Evolutionary conservation across 2,113 vertebrate genomes (phyloP), one percentile per base, ranked within the genome.

Genomic region (Grantiella picta): DNA sequence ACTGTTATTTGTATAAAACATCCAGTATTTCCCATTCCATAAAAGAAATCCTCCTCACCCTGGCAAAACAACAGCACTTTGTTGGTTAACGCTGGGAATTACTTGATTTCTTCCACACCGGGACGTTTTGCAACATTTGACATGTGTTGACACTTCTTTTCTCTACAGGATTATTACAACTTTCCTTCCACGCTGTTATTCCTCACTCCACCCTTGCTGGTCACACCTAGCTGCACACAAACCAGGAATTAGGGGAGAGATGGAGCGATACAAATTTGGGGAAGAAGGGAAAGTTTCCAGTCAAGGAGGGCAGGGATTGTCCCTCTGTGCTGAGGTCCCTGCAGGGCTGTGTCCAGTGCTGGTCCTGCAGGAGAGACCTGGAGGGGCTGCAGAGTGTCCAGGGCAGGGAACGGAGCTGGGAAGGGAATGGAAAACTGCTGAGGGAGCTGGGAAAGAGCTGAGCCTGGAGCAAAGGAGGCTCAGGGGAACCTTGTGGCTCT

Each of bases 101-200:
- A 72, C 90, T 82, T 49, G 63, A 75, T 90, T 94, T 63, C 85
- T 95, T 96, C 90, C 90, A 82, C 82, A 33, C 81, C 4, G 8
- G 75, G 71, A 78, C 82, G 33, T 96, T 96, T 96, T 96, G 92
- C 90, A 95, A 94, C 63, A 25, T 73, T 56, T 77, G 85, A 94
- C 92, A 65, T 59, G 94, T 93, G 88, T 94, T 90, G 92, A 93
- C 88, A 80, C 71, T 69, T 92, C 88, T 92, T 76, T 90, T 96
- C 88, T 94, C 8, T 52, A 9, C 29, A 17, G 76, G 71, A 91
- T 93, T 94, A 91, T 93, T 94, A 92, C 54, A 78, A 14, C 54
- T 95, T 96, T 90, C 93, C 87, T 77, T 96, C 90, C 84, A 40
- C 4, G 0, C 69, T 80, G 44, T 64, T 59, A 52, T 77, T 94